A percentile compares a stretch with the other conserved stretches of the same genome.
These are phyloP conservation scores for Tapirus indicus DNA, from an alignment of 2,797 vertebrate species.

Conservation along the genomic window DNA sequence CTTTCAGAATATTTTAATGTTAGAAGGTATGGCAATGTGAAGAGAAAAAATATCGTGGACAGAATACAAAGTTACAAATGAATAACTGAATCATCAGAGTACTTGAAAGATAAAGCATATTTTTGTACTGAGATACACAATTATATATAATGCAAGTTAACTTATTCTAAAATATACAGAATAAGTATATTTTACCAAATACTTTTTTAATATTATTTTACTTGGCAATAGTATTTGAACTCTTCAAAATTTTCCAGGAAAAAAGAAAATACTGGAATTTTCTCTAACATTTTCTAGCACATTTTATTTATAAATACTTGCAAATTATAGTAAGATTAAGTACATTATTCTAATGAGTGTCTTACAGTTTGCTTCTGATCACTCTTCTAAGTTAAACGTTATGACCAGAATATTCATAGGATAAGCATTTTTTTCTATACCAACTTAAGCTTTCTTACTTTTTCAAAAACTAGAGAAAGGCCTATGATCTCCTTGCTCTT, in stretches of 20 bases:
- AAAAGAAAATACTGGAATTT: not conserved
- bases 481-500: not conserved
- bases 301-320: not conserved
- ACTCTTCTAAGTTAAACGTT: not conserved
- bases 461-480: not conserved
- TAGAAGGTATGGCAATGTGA: not conserved
- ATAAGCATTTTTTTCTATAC: not conserved
- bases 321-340: not conserved
- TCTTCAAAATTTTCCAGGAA: not conserved
- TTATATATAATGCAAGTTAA: not conserved
- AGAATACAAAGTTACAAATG: not conserved
- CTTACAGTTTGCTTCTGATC: not conserved
- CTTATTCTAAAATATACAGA: not conserved
- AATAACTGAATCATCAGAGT: not conserved
- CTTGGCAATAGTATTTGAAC: not conserved
- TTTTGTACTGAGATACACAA: not conserved
- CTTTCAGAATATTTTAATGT: not conserved
- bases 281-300: not conserved
- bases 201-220: not conserved
- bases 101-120: not conserved
- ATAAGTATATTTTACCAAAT: not conserved
- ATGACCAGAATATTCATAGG: not conserved
- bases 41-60: not conserved
- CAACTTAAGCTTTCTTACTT: not conserved
- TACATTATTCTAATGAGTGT: not conserved